These are phyloP conservation scores for Brenthis daphne DNA, from an alignment of 2,888 invertebrate genomes.

Conservation along the genomic window DNA sequence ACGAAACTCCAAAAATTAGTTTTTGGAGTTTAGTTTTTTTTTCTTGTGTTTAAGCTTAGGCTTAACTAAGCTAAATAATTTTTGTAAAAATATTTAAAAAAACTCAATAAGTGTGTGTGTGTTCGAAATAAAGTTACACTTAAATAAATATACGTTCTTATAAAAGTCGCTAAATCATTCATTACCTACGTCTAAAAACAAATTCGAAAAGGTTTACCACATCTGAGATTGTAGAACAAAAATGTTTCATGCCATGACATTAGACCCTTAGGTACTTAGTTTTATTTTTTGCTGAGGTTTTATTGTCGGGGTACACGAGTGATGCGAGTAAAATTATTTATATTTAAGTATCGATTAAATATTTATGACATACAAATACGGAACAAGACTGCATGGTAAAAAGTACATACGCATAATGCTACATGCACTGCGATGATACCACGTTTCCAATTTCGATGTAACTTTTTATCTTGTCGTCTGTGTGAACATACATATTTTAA, in stretches of 20 bases:
- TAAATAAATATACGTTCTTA: no score
- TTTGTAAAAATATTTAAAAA: no score
- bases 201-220: slow-evolving; percentile 34
- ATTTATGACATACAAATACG: slow-evolving; percentile 34
- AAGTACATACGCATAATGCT: slow-evolving; percentile 28
- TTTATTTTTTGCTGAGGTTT: slow-evolving; percentile 60
- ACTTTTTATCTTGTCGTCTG: slow-evolving; percentile 21
- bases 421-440: slow-evolving; percentile 26
- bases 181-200: not conserved
- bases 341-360: slow-evolving; percentile 30
- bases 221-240: slow-evolving; percentile 53
- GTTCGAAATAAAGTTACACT: no score
- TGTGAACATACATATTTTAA: slow-evolving; percentile 18
- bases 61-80: no score
- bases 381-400: slow-evolving; percentile 18
- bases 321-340: slow-evolving; percentile 33
- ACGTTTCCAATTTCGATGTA: slow-evolving; percentile 20
- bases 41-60: no score
- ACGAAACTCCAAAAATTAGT: no score
- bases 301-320: slow-evolving; percentile 51
- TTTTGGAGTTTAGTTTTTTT: no score
- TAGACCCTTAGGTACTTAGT: slow-evolving; percentile 47
- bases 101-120: no score
- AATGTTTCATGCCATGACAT: slow-evolving; percentile 56
- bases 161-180: no score